These are phyloP conservation scores for Metopia argyrocephala DNA, from an alignment of 2,888 invertebrate genomes.

Conservation along the genomic window DNA sequence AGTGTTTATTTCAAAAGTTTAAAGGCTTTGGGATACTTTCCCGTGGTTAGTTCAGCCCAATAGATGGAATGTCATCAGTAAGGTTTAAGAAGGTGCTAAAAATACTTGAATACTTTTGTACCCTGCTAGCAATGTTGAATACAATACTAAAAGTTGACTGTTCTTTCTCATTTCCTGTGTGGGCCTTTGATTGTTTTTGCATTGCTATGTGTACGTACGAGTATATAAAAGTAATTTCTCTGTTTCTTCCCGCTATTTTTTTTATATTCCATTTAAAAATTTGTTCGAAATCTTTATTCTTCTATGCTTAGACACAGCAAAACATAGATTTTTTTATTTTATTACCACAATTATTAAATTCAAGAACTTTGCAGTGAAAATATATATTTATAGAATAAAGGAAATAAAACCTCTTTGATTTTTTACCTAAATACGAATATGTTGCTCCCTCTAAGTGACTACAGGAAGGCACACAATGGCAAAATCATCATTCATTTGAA, in stretches of 20 bases:
- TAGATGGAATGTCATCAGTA: slow-evolving; percentile 59
- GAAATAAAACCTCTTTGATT: no score
- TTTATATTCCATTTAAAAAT: no score
- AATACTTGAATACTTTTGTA: slow-evolving; percentile 54
- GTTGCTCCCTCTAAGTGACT: slow-evolving; percentile 8
- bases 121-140: slow-evolving; percentile 41
- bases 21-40: slow-evolving; percentile 46
- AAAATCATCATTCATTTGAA: slow-evolving; percentile 73
- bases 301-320: no score
- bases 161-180: slow-evolving; percentile 26
- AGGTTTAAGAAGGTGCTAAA: slow-evolving; percentile 55
- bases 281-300: no score
- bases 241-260: no score
- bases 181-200: slow-evolving; percentile 13
- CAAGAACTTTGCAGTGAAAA: no score
- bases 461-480: slow-evolving; percentile 63
- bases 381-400: no score
- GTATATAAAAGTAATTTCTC: slow-evolving; percentile 49
- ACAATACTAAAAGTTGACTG: slow-evolving; percentile 44
- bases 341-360: no score
- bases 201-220: slow-evolving; percentile 28
- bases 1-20: no score
- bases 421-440: no score
- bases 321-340: no score
- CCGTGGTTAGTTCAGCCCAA: slow-evolving; percentile 11